These are phyloP conservation scores for Scartelaos histophorus DNA, from an alignment of 2,113 vertebrate species.

Conservation along the genomic window DNA sequence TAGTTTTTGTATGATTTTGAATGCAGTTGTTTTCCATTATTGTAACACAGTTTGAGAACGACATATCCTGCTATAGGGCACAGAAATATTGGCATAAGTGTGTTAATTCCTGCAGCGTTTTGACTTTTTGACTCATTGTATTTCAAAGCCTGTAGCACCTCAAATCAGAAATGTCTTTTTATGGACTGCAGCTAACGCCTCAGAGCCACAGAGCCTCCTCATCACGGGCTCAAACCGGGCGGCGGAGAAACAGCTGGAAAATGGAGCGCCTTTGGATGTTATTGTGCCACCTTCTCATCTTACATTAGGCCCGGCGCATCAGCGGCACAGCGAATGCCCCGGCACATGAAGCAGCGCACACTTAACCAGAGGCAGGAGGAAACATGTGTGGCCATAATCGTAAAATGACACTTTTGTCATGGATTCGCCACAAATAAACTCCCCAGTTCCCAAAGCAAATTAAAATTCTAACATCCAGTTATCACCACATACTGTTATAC, in stretches of 20 bases:
- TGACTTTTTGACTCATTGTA: constrained; percentile 35
- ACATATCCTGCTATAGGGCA: not conserved
- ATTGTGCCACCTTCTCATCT: constrained; percentile 64
- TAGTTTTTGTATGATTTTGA: not conserved
- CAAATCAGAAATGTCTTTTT: constrained; percentile 48
- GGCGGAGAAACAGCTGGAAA: constrained; percentile 54
- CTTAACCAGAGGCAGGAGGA: constrained; percentile 13
- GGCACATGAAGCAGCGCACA: constrained; percentile 44
- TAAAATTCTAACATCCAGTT: not conserved
- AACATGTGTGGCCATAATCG: constrained; percentile 30
- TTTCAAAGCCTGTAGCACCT: constrained; percentile 36
- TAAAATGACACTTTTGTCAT: constrained; percentile 8
- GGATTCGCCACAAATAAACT: constrained; percentile 4
- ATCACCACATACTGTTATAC: not conserved
- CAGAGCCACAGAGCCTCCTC: constrained; percentile 33
- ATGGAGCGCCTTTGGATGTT: constrained; percentile 60
- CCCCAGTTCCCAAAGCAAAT: not conserved
- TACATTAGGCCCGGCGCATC: constrained; percentile 61
- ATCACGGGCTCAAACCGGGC: constrained; percentile 22
- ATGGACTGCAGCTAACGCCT: constrained; percentile 35
- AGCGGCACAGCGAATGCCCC: constrained; percentile 45
- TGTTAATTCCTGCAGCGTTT: constrained; percentile 19
- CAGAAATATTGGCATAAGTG: not conserved
- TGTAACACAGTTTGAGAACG: not conserved
- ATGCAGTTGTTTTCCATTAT: not conserved